Evolutionary conservation across 30 jellyfish, hydroid and myxozoan species (phyloP).

Genomic region (Cassiopea andromeda): DNA sequence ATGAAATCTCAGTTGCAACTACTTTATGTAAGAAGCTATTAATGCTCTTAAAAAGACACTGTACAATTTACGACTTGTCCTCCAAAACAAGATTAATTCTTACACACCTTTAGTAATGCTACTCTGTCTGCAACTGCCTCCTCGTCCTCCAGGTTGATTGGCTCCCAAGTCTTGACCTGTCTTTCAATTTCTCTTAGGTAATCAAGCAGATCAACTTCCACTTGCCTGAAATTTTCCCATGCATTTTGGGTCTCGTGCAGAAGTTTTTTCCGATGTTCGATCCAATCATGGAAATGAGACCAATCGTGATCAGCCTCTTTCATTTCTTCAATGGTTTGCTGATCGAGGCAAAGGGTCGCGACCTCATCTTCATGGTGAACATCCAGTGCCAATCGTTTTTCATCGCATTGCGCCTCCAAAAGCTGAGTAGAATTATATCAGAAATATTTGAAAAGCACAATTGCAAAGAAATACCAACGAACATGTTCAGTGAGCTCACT

Average conservation of each 20-base stretch:
- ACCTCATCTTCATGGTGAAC: slow-evolving; percentile 56
- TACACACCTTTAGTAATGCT: slow-evolving; percentile 63
- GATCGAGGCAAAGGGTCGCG: slow-evolving; percentile 60
- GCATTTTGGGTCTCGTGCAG: slow-evolving; percentile 69
- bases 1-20: too few species aligned
- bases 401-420: slow-evolving; percentile 69
- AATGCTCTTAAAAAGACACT: too few species aligned
- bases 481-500: too few species aligned
- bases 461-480: too few species aligned
- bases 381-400: slow-evolving; percentile 48
- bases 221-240: slow-evolving; percentile 86
- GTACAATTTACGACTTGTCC: not conserved
- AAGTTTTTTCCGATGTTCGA: slow-evolving; percentile 58
- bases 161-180: slow-evolving; percentile 72
- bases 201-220: slow-evolving; percentile 80
- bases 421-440: slow-evolving; percentile 36
- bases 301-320: slow-evolving; percentile 87
- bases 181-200: slow-evolving; percentile 81
- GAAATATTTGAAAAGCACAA: not conserved
- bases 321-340: slow-evolving; percentile 36
- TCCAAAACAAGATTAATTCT: not conserved
- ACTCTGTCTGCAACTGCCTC: slow-evolving; percentile 78
- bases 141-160: slow-evolving; percentile 86
- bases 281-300: slow-evolving; percentile 79
- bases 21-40: too few species aligned